A percentile compares a stretch with the other conserved stretches of the same genome.
Conservation (phyloP, 2,113 vertebrate genomes). For the Columba janthina region DNA sequence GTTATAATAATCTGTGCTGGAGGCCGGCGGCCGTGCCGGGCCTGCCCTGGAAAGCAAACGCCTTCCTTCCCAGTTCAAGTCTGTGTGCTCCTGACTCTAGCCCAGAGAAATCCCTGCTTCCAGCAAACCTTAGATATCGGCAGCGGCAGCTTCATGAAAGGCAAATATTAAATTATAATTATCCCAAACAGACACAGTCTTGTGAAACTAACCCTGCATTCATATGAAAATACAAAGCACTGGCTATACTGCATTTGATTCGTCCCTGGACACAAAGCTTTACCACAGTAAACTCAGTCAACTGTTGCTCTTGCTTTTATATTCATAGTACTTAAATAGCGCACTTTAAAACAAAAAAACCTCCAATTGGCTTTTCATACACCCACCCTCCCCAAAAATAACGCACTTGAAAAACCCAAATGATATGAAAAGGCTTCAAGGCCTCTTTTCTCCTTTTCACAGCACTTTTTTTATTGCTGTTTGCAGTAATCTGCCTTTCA, state of each 20-base stretch:
- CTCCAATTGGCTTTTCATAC: slow-evolving; percentile 87
- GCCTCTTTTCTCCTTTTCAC: slow-evolving; percentile 87
- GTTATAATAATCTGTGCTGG: slow-evolving; percentile 81
- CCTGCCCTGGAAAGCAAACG: slow-evolving; percentile 77
- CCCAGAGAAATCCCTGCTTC: slow-evolving; percentile 56
- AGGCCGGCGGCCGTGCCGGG: slow-evolving; percentile 70
- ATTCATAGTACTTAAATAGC: slow-evolving; percentile 86
- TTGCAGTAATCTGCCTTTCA: slow-evolving; percentile 90
- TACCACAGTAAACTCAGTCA: slow-evolving; percentile 86
- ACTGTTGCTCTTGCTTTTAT: slow-evolving; percentile 88
- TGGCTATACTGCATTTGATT: slow-evolving; percentile 85
- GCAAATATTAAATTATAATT: slow-evolving; percentile 88
- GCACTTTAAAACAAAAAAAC: slow-evolving; percentile 86
- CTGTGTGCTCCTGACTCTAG: slow-evolving; percentile 70
- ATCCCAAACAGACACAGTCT: slow-evolving; percentile 85
- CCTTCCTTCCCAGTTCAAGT: slow-evolving; percentile 76
- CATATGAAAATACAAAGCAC: slow-evolving; percentile 84
- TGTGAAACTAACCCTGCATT: slow-evolving; percentile 84
- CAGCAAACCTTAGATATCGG: slow-evolving; percentile 79
- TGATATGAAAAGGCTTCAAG: slow-evolving; percentile 88
- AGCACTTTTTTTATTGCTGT: slow-evolving; percentile 84
- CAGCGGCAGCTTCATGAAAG: slow-evolving; percentile 82
- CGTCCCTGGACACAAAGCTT: slow-evolving; percentile 84
- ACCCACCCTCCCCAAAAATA: slow-evolving; percentile 86
- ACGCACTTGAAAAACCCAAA: slow-evolving; percentile 87